Percentiles rank a stretch among this genome's conserved stretches.
Conservation (phyloP, 2,888 invertebrate genomes). For the Macropis europaea region DNA sequence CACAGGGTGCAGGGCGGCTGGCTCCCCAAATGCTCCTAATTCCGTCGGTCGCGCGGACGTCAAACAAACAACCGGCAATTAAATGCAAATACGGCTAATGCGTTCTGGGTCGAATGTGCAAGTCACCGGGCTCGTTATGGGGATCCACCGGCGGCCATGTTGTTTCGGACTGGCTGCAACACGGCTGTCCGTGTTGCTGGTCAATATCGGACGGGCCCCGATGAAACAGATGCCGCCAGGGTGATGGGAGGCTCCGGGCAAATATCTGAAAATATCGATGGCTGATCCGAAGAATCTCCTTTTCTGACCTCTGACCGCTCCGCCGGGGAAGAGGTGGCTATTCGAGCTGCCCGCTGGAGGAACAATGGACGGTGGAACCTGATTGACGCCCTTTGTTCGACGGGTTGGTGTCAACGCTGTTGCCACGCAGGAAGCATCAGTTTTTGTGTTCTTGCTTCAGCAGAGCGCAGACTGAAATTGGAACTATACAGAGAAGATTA, state of each 20-base stretch:
- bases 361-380: no score
- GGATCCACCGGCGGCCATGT: constrained; percentile 73
- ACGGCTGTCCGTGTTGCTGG: constrained; percentile 38
- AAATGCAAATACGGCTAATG: constrained; percentile 79
- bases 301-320: neutral
- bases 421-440: no score
- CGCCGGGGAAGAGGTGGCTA: neutral
- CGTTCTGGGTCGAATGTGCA: constrained; percentile 76
- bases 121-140: constrained; percentile 77
- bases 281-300: constrained; percentile 15
- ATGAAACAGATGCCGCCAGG: constrained; percentile 51
- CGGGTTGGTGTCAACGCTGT: no score
- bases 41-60: constrained; percentile 72
- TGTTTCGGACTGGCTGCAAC: constrained; percentile 67
- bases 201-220: constrained; percentile 67
- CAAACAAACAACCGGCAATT: constrained; percentile 79
- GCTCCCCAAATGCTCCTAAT: constrained; percentile 60
- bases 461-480: no score
- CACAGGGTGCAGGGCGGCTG: constrained; percentile 50
- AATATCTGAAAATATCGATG: constrained; percentile 52
- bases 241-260: constrained; percentile 52
- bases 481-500: no score
- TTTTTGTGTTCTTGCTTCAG: no score
- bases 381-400: no score
- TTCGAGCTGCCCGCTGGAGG: no score